These are phyloP conservation scores for Sarcophaga variegata DNA, from an alignment of 2,888 invertebrate species.

Conservation along the genomic window DNA sequence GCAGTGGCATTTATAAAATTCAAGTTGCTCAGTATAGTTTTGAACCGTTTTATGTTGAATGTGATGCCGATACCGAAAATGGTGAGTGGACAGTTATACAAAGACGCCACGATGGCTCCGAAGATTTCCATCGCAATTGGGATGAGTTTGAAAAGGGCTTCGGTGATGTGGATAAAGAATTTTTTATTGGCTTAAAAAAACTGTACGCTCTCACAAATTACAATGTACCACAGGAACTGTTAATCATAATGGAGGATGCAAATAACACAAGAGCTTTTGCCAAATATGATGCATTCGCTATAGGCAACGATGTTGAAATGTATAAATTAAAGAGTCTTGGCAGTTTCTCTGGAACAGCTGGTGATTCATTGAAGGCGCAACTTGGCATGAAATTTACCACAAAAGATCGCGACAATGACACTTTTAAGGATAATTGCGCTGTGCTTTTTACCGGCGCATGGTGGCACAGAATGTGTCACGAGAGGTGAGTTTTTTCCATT, in stretches of 20 bases:
- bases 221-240: constrained; percentile 82
- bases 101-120: constrained; percentile 85
- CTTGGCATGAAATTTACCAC: constrained; percentile 29
- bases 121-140: constrained; percentile 86
- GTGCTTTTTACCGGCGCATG: constrained; percentile 7
- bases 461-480: constrained; percentile 26
- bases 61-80: constrained; percentile 38
- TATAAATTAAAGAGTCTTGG: constrained; percentile 31
- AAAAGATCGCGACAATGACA: constrained; percentile 40
- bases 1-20: constrained; percentile 50
- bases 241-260: constrained; percentile 85
- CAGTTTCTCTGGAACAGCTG: constrained; percentile 23
- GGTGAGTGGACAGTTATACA: constrained; percentile 86
- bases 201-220: constrained; percentile 82
- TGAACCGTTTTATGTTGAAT: constrained; percentile 39
- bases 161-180: constrained; percentile 87
- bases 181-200: constrained; percentile 87
- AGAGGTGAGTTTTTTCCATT: background rate
- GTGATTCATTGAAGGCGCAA: constrained; percentile 17
- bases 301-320: constrained; percentile 9
- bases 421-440: constrained; percentile 14
- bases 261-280: constrained; percentile 81
- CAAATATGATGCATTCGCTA: constrained; percentile 33
- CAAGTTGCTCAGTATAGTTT: constrained; percentile 7
- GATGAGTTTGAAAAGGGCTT: constrained; percentile 86